Evolutionary conservation across 2,797 vertebrate genomes (phyloP).

Genomic region (Enteromius unitaeniatus): DNA sequence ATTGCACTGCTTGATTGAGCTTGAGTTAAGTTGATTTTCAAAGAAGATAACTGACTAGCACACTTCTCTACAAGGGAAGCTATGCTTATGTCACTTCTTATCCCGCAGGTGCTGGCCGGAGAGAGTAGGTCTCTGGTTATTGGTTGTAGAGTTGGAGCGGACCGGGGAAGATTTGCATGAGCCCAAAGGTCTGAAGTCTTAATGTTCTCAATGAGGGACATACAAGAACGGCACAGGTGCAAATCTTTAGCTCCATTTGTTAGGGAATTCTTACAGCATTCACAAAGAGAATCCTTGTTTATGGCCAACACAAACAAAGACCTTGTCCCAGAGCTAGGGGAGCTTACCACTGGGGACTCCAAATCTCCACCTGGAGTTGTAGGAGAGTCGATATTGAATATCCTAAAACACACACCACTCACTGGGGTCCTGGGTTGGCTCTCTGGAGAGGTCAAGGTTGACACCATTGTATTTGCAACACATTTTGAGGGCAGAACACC

Average conservation of each 20-base stretch:
- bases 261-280: conserved; percentile 61
- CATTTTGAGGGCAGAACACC: conserved; percentile 21
- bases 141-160: conserved; percentile 55
- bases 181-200: conserved; percentile 61
- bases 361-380: conserved; percentile 53
- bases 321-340: conserved; percentile 52
- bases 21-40: conserved; percentile 71
- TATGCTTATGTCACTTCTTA: conserved; percentile 66
- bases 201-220: conserved; percentile 67
- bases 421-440: conserved; percentile 53
- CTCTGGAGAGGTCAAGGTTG: conserved; percentile 49
- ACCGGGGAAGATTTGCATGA: conserved; percentile 31
- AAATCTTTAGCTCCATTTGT: conserved; percentile 68
- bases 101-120: conserved; percentile 63
- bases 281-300: conserved; percentile 57
- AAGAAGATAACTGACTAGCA: conserved; percentile 73
- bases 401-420: conserved; percentile 61
- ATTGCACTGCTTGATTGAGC: conserved; percentile 37
- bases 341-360: conserved; percentile 47
- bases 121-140: conserved; percentile 58
- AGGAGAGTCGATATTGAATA: conserved; percentile 61
- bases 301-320: conserved; percentile 60
- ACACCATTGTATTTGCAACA: conserved; percentile 6
- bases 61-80: conserved; percentile 74
- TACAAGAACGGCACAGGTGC: conserved; percentile 74